A percentile compares a stretch with the other conserved stretches of the same genome.
Evolutionary conservation across 2,888 invertebrate genomes (phyloP).

Genomic region (Hirtodrosophila confusa): DNA sequence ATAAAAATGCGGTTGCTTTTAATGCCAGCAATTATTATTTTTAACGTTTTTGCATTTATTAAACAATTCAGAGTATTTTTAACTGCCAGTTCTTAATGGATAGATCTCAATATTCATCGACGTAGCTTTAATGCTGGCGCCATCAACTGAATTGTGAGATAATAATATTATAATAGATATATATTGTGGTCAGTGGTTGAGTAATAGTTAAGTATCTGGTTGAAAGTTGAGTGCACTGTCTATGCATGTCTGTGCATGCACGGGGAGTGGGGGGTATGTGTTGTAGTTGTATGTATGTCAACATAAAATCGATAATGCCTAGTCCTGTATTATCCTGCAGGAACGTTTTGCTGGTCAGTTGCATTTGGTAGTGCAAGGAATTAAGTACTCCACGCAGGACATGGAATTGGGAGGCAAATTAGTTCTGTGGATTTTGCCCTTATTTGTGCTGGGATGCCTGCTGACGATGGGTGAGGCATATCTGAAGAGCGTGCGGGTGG

Average conservation of each 20-base stretch:
- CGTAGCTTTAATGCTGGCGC: constrained; percentile 3
- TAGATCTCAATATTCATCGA: constrained; percentile 15
- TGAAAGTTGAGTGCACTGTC: constrained; percentile 56
- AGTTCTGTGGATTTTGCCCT: constrained; percentile 59
- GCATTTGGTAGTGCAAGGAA: constrained; percentile 11
- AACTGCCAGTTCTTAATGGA: not conserved
- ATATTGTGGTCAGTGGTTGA: not conserved
- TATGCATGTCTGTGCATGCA: constrained; percentile 3
- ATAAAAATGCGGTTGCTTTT: constrained; percentile 10
- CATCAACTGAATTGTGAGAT: too few species aligned
- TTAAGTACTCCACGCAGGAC: constrained; percentile 5
- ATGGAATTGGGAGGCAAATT: constrained; percentile 56
- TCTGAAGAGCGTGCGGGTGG: constrained; percentile 71
- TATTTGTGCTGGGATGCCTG: constrained; percentile 59
- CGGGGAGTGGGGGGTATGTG: not conserved
- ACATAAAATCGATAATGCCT: constrained; percentile 68
- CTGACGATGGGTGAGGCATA: constrained; percentile 65
- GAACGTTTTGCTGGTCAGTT: constrained; percentile 53
- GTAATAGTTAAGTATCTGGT: constrained; percentile 13
- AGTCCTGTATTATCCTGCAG: constrained; percentile 36
- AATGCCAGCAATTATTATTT: constrained; percentile 3
- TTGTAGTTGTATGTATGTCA: constrained; percentile 44
- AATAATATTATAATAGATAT: not conserved
- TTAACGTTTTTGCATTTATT: constrained; percentile 1
- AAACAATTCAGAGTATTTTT: constrained; percentile 20